Percentiles rank a stretch among this genome's conserved stretches.
Evolutionary conservation across 2,888 invertebrate genomes (phyloP).

Genomic region (Agrotis ipsilon): DNA sequence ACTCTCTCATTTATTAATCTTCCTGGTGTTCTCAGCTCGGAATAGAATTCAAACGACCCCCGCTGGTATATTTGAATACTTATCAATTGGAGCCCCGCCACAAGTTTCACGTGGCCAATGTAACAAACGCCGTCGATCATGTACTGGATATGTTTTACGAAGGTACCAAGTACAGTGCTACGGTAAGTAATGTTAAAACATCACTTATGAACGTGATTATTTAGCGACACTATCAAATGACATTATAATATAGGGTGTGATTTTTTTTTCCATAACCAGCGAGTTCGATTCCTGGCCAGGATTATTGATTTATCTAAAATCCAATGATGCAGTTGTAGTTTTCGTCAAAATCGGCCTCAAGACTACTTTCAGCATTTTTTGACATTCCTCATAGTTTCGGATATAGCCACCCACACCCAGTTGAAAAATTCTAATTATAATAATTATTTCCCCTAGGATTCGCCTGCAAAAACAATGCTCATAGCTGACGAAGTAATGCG

Average conservation of each 20-base stretch:
- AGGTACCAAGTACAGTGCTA: slow-evolving; percentile 79
- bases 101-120: slow-evolving; percentile 69
- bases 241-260: no score
- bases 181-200: slow-evolving; percentile 67
- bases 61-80: slow-evolving; percentile 75
- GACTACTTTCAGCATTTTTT: no score
- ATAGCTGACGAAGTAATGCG: slow-evolving; percentile 81
- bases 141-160: slow-evolving; percentile 76
- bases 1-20: background rate
- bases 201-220: no score
- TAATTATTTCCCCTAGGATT: slow-evolving; percentile 62
- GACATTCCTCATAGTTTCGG: no score
- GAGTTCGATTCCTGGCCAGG: no score
- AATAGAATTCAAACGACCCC: slow-evolving; percentile 82
- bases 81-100: slow-evolving; percentile 79
- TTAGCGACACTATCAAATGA: no score
- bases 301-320: no score
- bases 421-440: background rate
- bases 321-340: no score
- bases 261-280: no score
- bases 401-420: no score
- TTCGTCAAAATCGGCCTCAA: no score
- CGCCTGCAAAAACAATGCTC: slow-evolving; percentile 74
- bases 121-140: slow-evolving; percentile 68
- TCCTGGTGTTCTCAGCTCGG: slow-evolving; percentile 71